Percentiles rank a stretch among this genome's conserved stretches.
Evolutionary conservation across 1,140 invertebrate genomes (phyloP).

Genomic region (Pectinophora gossypiella): DNA sequence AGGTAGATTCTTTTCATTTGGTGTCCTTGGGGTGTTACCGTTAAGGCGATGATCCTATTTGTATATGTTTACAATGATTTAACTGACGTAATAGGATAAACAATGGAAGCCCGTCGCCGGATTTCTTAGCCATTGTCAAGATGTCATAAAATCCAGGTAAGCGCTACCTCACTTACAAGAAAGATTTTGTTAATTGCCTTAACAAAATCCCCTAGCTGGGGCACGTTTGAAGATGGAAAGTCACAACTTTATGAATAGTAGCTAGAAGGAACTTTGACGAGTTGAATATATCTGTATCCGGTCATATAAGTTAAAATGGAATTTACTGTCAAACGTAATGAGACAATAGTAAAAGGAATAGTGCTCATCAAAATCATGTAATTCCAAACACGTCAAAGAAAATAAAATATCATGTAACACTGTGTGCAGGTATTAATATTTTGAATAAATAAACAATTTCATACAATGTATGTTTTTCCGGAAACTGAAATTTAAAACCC

Average conservation of each 20-base stretch:
- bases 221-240: neutral
- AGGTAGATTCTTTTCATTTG: slow-evolving; percentile 39
- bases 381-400: no score
- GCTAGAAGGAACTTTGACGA: neutral
- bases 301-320: neutral
- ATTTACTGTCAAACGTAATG: neutral
- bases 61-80: slow-evolving; percentile 36
- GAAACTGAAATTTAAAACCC: neutral
- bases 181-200: slow-evolving; percentile 55
- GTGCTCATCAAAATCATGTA: no score
- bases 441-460: no score
- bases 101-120: slow-evolving; percentile 29
- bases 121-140: slow-evolving; percentile 40
- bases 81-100: slow-evolving; percentile 64
- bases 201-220: slow-evolving; percentile 5
- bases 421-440: no score
- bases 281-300: neutral
- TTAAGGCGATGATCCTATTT: slow-evolving; percentile 60
- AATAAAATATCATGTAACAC: no score
- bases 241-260: neutral
- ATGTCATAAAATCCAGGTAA: slow-evolving; percentile 62
- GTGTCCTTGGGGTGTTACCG: slow-evolving; percentile 30
- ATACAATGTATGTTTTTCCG: no score
- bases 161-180: slow-evolving; percentile 56
- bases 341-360: no score